phyloP scores from a whole-genome alignment of 1,140 invertebrate genomes.

The Cotesia glomerata region DNA sequence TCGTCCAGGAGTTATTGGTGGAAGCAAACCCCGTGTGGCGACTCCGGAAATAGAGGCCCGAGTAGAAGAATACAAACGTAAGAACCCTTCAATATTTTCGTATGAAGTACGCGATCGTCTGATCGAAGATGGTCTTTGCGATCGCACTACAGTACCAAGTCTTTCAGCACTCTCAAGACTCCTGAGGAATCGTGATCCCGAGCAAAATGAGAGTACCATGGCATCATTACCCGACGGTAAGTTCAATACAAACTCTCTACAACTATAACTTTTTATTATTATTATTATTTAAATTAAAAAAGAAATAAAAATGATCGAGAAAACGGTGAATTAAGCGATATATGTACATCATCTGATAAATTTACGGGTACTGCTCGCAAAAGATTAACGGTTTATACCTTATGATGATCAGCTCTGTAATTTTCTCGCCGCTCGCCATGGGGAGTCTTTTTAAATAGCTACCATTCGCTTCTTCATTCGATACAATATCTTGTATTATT shows the following conservation, averaged over 20 bases:
- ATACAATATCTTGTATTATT: not conserved
- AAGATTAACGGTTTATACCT: slow-evolving; percentile 30
- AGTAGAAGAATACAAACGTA: slow-evolving; percentile 86
- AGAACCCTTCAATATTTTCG: slow-evolving; percentile 88
- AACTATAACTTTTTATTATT: not conserved
- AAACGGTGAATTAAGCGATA: slow-evolving; percentile 47
- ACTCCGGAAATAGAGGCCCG: slow-evolving; percentile 81
- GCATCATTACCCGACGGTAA: slow-evolving; percentile 59
- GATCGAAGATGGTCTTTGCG: slow-evolving; percentile 83
- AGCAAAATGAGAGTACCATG: slow-evolving; percentile 62
- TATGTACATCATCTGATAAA: slow-evolving; percentile 38
- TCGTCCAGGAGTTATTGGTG: slow-evolving; percentile 81
- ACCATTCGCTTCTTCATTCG: not conserved
- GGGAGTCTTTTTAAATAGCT: not conserved
- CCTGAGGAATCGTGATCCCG: slow-evolving; percentile 73
- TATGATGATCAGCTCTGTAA: slow-evolving; percentile 49
- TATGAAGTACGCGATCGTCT: slow-evolving; percentile 90
- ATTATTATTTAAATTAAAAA: not conserved
- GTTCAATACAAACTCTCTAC: slow-evolving; percentile 3
- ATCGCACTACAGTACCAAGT: slow-evolving; percentile 79
- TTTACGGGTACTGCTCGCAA: slow-evolving; percentile 46
- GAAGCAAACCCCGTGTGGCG: slow-evolving; percentile 77
- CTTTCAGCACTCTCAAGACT: slow-evolving; percentile 85
- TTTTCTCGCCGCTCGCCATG: slow-evolving; percentile 49
- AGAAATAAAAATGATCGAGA: not conserved